These are phyloP conservation scores for human (Homo sapiens) DNA, from an alignment of 2,113 vertebrate species.

Conservation along the genomic window DNA sequence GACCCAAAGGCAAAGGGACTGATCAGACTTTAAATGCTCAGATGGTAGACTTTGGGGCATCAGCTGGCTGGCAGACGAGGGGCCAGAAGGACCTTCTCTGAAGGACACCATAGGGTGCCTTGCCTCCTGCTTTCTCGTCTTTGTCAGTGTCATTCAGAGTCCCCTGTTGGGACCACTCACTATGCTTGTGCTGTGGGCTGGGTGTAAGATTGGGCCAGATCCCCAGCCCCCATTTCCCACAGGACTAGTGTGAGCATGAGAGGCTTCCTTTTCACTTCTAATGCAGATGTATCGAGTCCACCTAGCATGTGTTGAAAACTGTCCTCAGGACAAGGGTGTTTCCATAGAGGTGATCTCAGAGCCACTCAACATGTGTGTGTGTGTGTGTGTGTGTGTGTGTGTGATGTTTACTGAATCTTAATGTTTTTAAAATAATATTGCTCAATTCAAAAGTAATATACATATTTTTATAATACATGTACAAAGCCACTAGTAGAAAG, in stretches of 20 bases:
- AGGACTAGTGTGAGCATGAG: neutral
- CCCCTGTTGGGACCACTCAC: neutral
- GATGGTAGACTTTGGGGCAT: neutral
- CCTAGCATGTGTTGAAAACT: neutral
- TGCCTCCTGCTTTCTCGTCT: neutral
- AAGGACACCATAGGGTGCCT: neutral
- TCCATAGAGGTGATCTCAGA: neutral
- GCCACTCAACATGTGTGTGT: neutral
- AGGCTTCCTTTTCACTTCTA: neutral
- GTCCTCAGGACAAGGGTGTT: neutral
- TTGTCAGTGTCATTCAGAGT: neutral
- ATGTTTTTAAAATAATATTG: neutral
- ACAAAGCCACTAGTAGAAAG: neutral
- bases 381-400: neutral
- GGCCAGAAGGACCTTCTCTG: too few species aligned
- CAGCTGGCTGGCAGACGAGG: neutral
- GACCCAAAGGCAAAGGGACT: neutral
- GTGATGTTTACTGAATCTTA: neutral
- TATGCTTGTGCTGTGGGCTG: neutral
- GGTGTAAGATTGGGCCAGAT: neutral
- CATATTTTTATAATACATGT: neutral
- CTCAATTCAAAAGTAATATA: neutral
- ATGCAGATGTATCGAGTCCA: neutral
- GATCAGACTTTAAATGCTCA: too few species aligned
- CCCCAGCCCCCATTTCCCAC: neutral